A percentile compares a stretch with the other conserved stretches of the same genome.
Conservation (phyloP, 2,113 vertebrate species). For the Pyrgilauda ruficollis region DNA sequence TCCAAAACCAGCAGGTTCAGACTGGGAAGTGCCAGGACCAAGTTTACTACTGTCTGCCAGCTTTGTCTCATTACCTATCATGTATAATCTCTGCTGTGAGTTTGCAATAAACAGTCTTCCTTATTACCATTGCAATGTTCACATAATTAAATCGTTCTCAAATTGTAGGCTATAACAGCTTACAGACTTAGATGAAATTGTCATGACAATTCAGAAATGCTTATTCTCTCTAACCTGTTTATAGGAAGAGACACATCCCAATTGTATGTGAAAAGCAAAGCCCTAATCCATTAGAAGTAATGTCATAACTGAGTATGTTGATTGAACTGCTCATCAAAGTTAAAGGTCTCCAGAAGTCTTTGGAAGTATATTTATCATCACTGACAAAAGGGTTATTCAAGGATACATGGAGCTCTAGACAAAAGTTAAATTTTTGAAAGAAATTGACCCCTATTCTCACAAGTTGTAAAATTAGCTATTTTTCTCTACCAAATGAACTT, state of each 20-base stretch:
- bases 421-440: background rate
- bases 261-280: background rate
- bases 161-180: slow-evolving; percentile 25
- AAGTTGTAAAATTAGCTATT: background rate
- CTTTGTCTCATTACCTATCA: slow-evolving; percentile 25
- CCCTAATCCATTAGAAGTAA: background rate
- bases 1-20: background rate
- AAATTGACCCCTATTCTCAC: background rate
- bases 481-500: background rate
- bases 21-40: background rate
- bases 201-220: slow-evolving; percentile 37
- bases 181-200: slow-evolving; percentile 27
- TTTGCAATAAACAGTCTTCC: background rate
- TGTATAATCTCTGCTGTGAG: slow-evolving; percentile 11
- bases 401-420: fast-evolving
- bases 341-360: background rate
- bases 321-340: slow-evolving; percentile 6
- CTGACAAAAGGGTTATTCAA: background rate
- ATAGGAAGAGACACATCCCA: background rate
- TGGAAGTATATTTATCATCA: background rate
- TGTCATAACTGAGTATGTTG: background rate
- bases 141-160: slow-evolving; percentile 51
- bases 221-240: slow-evolving; percentile 24
- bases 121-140: slow-evolving; percentile 39
- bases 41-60: background rate